Conservation (phyloP, 2,888 invertebrate species). For the Caenorhabditis wallacei region DNA sequence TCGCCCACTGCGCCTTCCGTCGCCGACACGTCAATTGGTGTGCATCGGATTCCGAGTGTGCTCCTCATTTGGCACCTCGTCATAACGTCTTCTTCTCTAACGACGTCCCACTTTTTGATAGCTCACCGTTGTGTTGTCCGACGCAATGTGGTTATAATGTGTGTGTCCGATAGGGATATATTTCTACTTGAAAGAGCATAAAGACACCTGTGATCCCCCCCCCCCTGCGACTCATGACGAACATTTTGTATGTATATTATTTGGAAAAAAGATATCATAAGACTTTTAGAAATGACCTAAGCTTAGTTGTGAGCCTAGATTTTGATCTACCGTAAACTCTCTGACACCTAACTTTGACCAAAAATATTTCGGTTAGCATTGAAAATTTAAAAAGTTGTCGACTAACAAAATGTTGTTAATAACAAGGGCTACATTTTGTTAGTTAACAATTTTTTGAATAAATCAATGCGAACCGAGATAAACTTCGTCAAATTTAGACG, state of each 20-base stretch:
- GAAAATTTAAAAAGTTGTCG: too few species aligned
- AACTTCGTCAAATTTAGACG: too few species aligned
- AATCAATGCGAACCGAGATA: too few species aligned
- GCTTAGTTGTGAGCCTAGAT: neutral
- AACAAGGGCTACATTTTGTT: too few species aligned
- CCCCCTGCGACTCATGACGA: constrained; percentile 13
- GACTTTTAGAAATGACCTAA: constrained; percentile 3
- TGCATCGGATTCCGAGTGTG: constrained; percentile 48
- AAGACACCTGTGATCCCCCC: neutral
- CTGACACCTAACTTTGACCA: too few species aligned
- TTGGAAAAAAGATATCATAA: neutral
- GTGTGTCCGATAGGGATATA: constrained; percentile 39
- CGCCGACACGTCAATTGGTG: constrained; percentile 61
- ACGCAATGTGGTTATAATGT: constrained; percentile 64
- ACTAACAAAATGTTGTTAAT: too few species aligned
- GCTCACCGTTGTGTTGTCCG: constrained; percentile 55
- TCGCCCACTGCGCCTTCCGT: constrained; percentile 36
- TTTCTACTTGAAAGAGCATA: neutral
- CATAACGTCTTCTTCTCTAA: constrained; percentile 44
- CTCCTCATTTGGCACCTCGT: constrained; percentile 57
- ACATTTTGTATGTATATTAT: neutral
- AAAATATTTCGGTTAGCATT: too few species aligned
- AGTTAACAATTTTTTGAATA: too few species aligned
- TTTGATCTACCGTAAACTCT: too few species aligned
- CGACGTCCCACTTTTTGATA: constrained; percentile 30